Percentiles rank a stretch among this genome's conserved stretches.
phyloP scores from a whole-genome alignment of 2,113 vertebrate genomes.

The Donacobius atricapilla region DNA sequence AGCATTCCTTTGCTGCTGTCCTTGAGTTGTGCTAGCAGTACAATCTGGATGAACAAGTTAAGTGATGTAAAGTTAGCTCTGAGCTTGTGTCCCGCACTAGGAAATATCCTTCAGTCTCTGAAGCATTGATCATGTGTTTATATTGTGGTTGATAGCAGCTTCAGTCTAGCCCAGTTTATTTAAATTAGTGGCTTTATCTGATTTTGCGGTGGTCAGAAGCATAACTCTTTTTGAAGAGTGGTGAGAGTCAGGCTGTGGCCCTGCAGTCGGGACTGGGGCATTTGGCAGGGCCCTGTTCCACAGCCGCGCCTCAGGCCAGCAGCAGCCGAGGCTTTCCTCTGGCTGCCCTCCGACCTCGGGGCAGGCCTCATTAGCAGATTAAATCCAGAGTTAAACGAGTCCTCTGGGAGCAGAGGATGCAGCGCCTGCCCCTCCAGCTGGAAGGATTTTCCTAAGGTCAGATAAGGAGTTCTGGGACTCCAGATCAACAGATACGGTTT shows the following conservation, averaged over 20 bases:
- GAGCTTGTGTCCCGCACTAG: background rate
- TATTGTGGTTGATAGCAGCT: background rate
- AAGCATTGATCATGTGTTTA: background rate
- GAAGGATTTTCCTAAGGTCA: conserved; percentile 4
- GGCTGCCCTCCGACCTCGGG: background rate
- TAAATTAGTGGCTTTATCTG: conserved; percentile 1
- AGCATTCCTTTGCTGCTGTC: background rate
- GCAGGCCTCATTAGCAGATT: conserved; percentile 53
- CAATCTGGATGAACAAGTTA: background rate
- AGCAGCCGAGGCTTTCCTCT: background rate
- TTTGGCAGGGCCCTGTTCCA: background rate
- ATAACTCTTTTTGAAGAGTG: background rate
- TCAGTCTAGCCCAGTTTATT: background rate
- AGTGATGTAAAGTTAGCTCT: background rate
- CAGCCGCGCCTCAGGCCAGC: background rate
- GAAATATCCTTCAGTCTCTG: background rate
- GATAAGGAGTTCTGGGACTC: background rate
- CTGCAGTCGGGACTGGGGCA: background rate
- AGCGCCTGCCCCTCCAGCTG: background rate
- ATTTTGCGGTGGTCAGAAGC: background rate
- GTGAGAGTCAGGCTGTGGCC: background rate
- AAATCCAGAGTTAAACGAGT: conserved; percentile 16
- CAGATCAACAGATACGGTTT: conserved; percentile 32
- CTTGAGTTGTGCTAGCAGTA: background rate
- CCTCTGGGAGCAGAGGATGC: background rate